phyloP scores from a whole-genome alignment of 2,888 invertebrate species.

The Andrena chrysosceles region DNA sequence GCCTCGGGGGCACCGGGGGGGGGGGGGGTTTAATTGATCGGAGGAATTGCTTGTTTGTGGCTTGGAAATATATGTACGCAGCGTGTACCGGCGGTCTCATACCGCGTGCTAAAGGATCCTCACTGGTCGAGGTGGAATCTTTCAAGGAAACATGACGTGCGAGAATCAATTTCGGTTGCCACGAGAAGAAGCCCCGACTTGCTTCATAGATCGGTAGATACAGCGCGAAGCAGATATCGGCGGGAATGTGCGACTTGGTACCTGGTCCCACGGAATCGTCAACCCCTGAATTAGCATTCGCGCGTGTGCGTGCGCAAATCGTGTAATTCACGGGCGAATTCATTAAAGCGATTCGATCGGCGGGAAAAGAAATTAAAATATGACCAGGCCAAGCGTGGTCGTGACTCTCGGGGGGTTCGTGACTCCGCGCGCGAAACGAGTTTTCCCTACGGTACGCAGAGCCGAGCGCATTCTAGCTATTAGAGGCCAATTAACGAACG shows the following conservation, averaged over 20 bases:
- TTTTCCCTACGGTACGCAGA: conserved; percentile 38
- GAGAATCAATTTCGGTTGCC: too few species aligned
- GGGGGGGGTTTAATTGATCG: conserved; percentile 39
- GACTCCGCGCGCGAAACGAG: conserved; percentile 51
- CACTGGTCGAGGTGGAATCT: too few species aligned
- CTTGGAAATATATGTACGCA: background rate
- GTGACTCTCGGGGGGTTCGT: conserved; percentile 46
- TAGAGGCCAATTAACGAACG: conserved; percentile 62
- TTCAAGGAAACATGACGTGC: too few species aligned
- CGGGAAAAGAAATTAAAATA: conserved; percentile 48
- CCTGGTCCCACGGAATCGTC: conserved; percentile 23
- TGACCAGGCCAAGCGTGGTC: conserved; percentile 30
- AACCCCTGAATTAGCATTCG: conserved; percentile 1
- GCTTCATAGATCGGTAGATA: too few species aligned
- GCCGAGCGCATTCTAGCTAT: conserved; percentile 40
- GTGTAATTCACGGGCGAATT: conserved; percentile 47
- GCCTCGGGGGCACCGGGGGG: background rate
- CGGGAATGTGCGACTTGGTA: too few species aligned
- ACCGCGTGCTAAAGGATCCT: too few species aligned
- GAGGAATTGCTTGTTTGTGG: conserved; percentile 1
- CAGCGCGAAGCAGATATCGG: too few species aligned
- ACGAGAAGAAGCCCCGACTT: too few species aligned
- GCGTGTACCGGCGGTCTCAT: too few species aligned
- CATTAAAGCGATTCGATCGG: conserved; percentile 57
- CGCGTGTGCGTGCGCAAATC: conserved; percentile 32